Base-by-base conservation (phyloP, 2,888 invertebrate species). In the Glyphotaelius pellucidus region DNA sequence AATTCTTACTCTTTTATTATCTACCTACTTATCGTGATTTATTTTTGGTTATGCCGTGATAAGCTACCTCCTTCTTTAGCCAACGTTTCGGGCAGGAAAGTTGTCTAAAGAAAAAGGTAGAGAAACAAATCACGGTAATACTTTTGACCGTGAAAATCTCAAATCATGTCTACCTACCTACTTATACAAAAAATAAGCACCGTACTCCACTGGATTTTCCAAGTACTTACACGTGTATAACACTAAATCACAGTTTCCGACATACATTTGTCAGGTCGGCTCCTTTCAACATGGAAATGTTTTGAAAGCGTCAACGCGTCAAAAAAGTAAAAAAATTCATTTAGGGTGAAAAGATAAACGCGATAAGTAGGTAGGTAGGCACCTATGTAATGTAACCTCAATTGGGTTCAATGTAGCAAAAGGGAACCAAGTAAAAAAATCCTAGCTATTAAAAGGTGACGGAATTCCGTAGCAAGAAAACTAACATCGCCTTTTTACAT, bases 251-350 rank as follows among this genome's bases (percentile, higher is more conserved):
- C 90, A 67, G 84, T 90, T 90, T 90, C 90, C 90, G 90, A 90
- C 84, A 90, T 90, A 52, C 14, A 90, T 90, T 90, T 90, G 90
- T 90, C 90, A 90, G 35, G 83, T 83, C 83, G 83, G 83, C 35
- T 32, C 83, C 83, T 31, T 83, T 42, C 86, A 30, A n/a, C 9
- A 7, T n/a, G 67, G 67, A 25, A 67, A 25, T n/a, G 67, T 67
- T 67, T 67, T 25, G 67, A 67, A 25, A 67, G 67, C 25, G 67
- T 67, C 25, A 25, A 67, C 67, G 67, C 25, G 67, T 67, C 19
- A 67, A 19, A 67, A 25, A 25, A 67, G n/a, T n/a, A 25, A 25
- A 67, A 67, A 67, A 67, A 9, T 9, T 67, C n/a, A 2, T 25
- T 9, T 25, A 67, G 67, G 67, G 67, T 67, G 67, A 67, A 67